Conservation (phyloP, 2,797 vertebrate species). For the Smutsia temminckii region DNA sequence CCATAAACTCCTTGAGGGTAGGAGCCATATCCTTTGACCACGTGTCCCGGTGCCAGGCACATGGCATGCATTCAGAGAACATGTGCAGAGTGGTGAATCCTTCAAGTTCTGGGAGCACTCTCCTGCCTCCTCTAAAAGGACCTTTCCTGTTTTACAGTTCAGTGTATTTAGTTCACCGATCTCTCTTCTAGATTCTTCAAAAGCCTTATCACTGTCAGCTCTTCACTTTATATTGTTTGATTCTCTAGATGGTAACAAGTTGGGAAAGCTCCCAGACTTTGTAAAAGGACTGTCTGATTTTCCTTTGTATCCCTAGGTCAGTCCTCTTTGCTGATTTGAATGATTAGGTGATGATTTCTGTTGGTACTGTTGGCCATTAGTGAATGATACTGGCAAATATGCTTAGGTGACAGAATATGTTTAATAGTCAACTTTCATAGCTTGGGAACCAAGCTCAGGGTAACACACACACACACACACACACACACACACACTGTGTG, state of each 20-base stretch:
- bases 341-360: background rate
- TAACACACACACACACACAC: background rate
- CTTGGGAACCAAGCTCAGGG: background rate
- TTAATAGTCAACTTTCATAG: background rate
- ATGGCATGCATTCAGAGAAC: background rate
- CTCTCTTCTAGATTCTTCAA: background rate
- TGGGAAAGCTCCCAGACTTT: background rate
- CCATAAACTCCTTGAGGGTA: background rate
- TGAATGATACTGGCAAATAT: background rate
- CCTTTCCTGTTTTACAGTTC: background rate
- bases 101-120: background rate
- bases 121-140: background rate
- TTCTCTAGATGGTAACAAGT: background rate
- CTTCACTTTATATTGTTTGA: background rate
- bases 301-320: background rate
- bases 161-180: background rate
- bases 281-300: background rate
- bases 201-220: background rate
- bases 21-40: background rate
- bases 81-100: too few species aligned
- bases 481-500: too few species aligned
- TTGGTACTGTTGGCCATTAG: background rate
- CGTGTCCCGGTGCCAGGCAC: background rate
- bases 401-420: background rate
- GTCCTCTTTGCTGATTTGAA: conserved; percentile 21